Evolutionary conservation across 2,113 vertebrate species (phyloP).

Genomic region (Macaca nemestrina): DNA sequence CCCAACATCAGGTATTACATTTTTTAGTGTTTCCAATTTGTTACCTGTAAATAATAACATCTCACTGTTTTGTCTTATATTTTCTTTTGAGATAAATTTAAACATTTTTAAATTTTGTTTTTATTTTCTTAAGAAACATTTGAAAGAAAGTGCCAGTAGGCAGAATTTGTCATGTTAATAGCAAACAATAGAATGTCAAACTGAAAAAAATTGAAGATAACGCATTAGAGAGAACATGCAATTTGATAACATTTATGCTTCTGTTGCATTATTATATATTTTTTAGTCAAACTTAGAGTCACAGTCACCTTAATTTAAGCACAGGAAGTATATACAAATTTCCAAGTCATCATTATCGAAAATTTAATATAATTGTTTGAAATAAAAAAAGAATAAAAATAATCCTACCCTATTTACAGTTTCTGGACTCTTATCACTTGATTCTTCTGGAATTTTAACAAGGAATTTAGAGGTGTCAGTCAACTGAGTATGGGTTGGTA

Average conservation of each 20-base stretch:
- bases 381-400: conserved; percentile 41
- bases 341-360: conserved; percentile 4
- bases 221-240: neutral
- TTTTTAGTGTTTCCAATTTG: neutral
- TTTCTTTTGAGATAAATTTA: neutral
- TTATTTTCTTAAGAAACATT: neutral
- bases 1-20: neutral
- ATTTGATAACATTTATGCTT: neutral
- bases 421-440: conserved; percentile 75
- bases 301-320: neutral
- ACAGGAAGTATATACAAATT: conserved; percentile 43
- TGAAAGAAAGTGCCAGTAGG: neutral
- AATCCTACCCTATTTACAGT: conserved; percentile 82
- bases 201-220: neutral
- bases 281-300: conserved; percentile 34
- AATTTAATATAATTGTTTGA: conserved; percentile 34
- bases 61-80: neutral
- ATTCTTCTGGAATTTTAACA: conserved; percentile 81
- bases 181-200: neutral
- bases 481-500: conserved; percentile 87
- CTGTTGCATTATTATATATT: neutral
- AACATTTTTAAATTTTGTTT: neutral
- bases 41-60: neutral
- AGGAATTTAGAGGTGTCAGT: conserved; percentile 80
- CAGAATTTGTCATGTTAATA: neutral